Evolutionary conservation across 2,888 invertebrate genomes (phyloP).

Genomic region (Polydrusus tereticollis): DNA sequence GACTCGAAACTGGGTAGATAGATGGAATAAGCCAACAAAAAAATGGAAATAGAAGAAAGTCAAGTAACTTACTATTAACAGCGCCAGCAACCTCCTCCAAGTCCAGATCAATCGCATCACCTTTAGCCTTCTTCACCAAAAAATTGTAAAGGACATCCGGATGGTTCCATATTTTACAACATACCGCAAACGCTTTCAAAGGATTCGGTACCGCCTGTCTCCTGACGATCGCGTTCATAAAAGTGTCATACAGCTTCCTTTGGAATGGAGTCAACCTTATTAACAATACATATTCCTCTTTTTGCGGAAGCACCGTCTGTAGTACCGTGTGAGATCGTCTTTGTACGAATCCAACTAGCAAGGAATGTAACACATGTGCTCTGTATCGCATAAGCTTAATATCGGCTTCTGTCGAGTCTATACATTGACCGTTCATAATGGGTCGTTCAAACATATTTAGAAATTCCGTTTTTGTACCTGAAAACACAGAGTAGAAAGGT

Average conservation of each 20-base stretch:
- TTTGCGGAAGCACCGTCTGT: slow-evolving; percentile 91
- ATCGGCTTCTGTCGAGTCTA: slow-evolving; percentile 95
- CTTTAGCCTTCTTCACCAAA: slow-evolving; percentile 83
- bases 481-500: slow-evolving; percentile 14
- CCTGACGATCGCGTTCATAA: slow-evolving; percentile 92
- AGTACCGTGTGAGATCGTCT: slow-evolving; percentile 94
- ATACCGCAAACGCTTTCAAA: slow-evolving; percentile 97
- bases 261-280: slow-evolving; percentile 91
- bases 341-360: slow-evolving; percentile 95
- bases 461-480: slow-evolving; percentile 90
- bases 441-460: slow-evolving; percentile 99
- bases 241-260: slow-evolving; percentile 89
- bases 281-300: slow-evolving; percentile 94
- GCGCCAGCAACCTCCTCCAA: slow-evolving; percentile 82
- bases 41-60: no score
- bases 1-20: no score
- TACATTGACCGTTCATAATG: slow-evolving; percentile 98
- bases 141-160: slow-evolving; percentile 93
- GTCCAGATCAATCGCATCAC: slow-evolving; percentile 84
- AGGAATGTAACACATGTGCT: slow-evolving; percentile 94
- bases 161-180: slow-evolving; percentile 98
- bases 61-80: slow-evolving; percentile 51
- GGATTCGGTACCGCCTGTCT: slow-evolving; percentile 93
- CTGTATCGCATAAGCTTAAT: slow-evolving; percentile 93
- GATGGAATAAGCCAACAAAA: no score